Evolutionary conservation across 1,140 invertebrate genomes (phyloP), one percentile per base, ranked within the genome.

Genomic region (Penaeus indicus): DNA sequence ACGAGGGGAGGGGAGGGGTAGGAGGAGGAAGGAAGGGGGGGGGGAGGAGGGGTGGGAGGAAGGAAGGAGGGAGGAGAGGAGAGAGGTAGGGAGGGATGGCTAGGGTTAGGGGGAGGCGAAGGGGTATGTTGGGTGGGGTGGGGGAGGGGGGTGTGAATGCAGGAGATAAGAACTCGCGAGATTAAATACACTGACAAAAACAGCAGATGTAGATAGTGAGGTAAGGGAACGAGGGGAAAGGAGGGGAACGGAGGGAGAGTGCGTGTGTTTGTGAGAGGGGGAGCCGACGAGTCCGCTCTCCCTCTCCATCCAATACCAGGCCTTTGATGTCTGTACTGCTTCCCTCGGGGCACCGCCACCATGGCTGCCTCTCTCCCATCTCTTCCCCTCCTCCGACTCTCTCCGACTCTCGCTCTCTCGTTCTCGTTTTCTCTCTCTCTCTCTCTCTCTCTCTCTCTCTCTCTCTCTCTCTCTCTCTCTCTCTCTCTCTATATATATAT

Each of bases 291-390:
- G 62, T 60, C 25, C 75, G 75, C 85, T 86, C 85, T 64, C 85
- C 64, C 85, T 80, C 84, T 85, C 85, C 85, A 86, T 86, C 85
- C 85, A 86, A 79, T 86, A 79, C 85, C 69, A 47, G 38, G 72
- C 85, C 85, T 86, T 86, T 86, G 85, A 86, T 86, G 85, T 86
- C 85, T 80, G 85, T 86, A 80, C 85, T 86, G 85, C 75, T 86
- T 80, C 85, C 85, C 85, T 86, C 85, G 77, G 85, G 85, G 75
- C 75, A 78, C 61, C n/a, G 47, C 13, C n/a, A 22, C 19, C 13
- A 27, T 54, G 54, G 72, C 69, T 61, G 54, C 54, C 54, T 54
- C 54, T 54, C 54, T 54, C 54, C 54, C 54, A 54, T 54, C 54
- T 54, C 54, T 54, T 54, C 54, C 54, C 54, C 54, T 54, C 54